Percentiles rank a stretch among this genome's conserved stretches.
These are phyloP conservation scores for Eristalinus sepulchralis DNA, from an alignment of 2,888 invertebrate species.

Conservation along the genomic window DNA sequence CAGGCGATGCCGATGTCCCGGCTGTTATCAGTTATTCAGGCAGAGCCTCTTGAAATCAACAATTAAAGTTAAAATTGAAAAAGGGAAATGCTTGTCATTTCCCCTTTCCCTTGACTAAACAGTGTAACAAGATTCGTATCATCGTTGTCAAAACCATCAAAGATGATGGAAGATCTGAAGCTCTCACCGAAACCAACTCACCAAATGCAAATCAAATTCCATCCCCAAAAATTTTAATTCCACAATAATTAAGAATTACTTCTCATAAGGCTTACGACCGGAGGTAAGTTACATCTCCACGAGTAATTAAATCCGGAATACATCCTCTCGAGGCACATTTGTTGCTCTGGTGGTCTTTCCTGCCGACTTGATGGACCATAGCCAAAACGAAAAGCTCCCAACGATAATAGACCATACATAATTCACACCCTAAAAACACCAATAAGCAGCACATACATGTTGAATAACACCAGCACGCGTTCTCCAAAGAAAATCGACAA, in stretches of 20 bases:
- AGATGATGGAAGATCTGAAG: too few relatives aligned
- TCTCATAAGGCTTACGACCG: constrained; percentile 21
- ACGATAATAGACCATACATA: constrained; percentile 16
- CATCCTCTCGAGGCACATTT: constrained; percentile 21
- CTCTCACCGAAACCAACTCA: not conserved
- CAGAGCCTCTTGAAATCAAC: too few relatives aligned
- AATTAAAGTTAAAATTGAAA: too few relatives aligned
- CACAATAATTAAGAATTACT: constrained; percentile 28
- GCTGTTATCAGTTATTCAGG: too few relatives aligned
- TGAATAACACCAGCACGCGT: constrained; percentile 57
- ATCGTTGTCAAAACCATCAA: too few relatives aligned
- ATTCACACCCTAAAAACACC: constrained; percentile 68
- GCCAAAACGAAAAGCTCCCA: constrained; percentile 26
- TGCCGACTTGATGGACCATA: constrained; percentile 49
- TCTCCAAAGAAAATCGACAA: constrained; percentile 40
- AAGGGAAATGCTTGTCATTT: too few relatives aligned
- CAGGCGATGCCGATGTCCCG: too few relatives aligned
- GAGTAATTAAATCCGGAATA: constrained; percentile 64
- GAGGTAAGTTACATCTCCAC: constrained; percentile 59
- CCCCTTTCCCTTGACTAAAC: too few relatives aligned
- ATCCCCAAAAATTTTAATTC: not conserved
- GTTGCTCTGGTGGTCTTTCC: constrained; percentile 17
- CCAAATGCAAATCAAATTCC: not conserved
- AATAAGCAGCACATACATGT: constrained; percentile 68
- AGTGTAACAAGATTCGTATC: too few relatives aligned